phyloP scores from a whole-genome alignment of 1,140 invertebrate genomes.

The Muscidifurax raptorellus region DNA sequence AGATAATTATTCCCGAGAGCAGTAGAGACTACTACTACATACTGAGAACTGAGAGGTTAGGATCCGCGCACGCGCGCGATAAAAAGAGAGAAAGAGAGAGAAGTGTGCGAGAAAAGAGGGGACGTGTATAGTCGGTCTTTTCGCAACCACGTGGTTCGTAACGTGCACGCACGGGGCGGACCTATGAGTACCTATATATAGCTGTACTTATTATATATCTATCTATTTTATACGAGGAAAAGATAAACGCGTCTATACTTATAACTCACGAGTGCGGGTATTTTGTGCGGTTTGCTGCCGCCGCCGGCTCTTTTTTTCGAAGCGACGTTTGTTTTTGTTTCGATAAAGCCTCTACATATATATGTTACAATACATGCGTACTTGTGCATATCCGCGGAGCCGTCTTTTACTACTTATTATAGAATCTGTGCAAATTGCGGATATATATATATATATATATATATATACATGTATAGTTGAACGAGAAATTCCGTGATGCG shows the following conservation, averaged over 20 bases:
- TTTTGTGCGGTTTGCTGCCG: neutral
- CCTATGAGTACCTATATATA: neutral
- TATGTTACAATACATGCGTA: too few species aligned
- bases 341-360: neutral
- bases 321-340: slow-evolving; percentile 8
- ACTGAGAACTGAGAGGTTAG: neutral
- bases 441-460: too few species aligned
- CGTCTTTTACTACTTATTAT: too few species aligned
- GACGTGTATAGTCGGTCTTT: neutral
- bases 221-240: neutral
- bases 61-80: neutral
- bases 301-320: neutral
- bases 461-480: too few species aligned
- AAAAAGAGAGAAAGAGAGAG: too few species aligned
- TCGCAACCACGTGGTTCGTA: neutral
- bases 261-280: neutral
- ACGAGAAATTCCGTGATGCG: too few species aligned
- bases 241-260: neutral
- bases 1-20: too few species aligned
- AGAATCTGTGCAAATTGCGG: too few species aligned
- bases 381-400: too few species aligned
- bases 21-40: too few species aligned
- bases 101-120: too few species aligned
- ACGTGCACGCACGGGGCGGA: neutral
- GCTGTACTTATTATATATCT: neutral